Evolutionary conservation across 2,113 vertebrate species (phyloP).

Genomic region (Petromus typicus): DNA sequence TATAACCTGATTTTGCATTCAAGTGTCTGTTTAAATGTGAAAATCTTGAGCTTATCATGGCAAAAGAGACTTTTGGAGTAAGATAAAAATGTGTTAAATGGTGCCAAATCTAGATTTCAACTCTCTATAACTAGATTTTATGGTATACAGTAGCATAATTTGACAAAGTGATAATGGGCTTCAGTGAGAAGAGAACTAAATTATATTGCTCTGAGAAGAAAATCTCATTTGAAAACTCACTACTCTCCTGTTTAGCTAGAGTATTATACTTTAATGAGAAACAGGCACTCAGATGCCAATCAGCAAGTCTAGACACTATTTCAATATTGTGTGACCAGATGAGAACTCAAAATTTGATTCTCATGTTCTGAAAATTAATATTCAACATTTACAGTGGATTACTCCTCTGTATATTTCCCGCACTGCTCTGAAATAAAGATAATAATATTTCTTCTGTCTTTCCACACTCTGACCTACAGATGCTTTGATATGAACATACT

Average conservation of each 20-base stretch:
- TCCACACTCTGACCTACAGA: not conserved
- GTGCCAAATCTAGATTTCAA: conserved; percentile 65
- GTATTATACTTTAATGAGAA: conserved; percentile 80
- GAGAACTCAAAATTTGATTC: conserved; percentile 79
- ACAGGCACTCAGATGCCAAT: conserved; percentile 80
- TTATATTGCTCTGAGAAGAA: conserved; percentile 76
- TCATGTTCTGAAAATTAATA: conserved; percentile 75
- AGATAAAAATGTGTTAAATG: conserved; percentile 78
- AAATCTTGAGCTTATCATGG: not conserved
- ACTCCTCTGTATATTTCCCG: not conserved
- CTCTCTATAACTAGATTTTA: conserved; percentile 70
- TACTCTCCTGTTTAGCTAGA: conserved; percentile 73
- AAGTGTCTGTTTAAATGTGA: not conserved
- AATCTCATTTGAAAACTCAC: conserved; percentile 79
- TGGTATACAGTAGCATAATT: conserved; percentile 71
- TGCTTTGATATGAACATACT: not conserved
- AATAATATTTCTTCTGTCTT: not conserved
- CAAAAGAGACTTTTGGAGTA: conserved; percentile 51
- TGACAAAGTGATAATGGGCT: conserved; percentile 79
- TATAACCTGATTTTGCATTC: conserved; percentile 19
- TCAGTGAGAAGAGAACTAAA: conserved; percentile 70
- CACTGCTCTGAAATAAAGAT: not conserved
- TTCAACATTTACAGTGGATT: conserved; percentile 4
- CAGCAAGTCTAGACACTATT: conserved; percentile 82
- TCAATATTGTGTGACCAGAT: conserved; percentile 79